These are phyloP conservation scores for Ophonus ardosiacus DNA, from an alignment of 2,888 invertebrate genomes.

Conservation along the genomic window DNA sequence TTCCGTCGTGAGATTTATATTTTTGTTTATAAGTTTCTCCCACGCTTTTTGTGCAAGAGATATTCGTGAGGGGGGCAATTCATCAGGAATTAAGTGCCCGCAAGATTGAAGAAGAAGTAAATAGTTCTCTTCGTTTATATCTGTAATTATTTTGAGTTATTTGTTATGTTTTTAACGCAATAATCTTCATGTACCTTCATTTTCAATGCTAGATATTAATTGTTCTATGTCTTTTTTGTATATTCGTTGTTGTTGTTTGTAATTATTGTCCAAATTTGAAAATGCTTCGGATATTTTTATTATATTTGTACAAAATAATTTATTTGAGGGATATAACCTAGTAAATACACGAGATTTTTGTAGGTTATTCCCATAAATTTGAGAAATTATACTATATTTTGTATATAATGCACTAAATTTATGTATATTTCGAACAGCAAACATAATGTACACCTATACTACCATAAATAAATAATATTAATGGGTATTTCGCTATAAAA, in stretches of 20 bases:
- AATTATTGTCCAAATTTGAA: slow-evolving; percentile 49
- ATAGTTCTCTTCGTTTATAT: slow-evolving; percentile 75
- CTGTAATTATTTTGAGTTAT: slow-evolving; percentile 67
- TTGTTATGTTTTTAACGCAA: background rate
- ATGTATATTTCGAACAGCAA: slow-evolving; percentile 9
- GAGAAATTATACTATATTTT: slow-evolving; percentile 7
- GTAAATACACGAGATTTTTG: slow-evolving; percentile 30
- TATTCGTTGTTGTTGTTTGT: slow-evolving; percentile 53
- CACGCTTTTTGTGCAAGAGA: slow-evolving; percentile 78
- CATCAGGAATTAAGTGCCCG: slow-evolving; percentile 78
- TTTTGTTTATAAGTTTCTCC: slow-evolving; percentile 76
- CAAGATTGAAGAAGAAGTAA: slow-evolving; percentile 78
- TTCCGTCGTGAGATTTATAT: slow-evolving; percentile 75
- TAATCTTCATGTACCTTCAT: slow-evolving; percentile 34
- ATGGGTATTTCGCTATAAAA: background rate
- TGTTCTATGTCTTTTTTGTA: slow-evolving; percentile 45
- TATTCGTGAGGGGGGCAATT: slow-evolving; percentile 75
- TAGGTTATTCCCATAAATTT: slow-evolving; percentile 35
- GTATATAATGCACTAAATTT: background rate
- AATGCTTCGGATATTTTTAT: slow-evolving; percentile 45
- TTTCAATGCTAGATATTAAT: slow-evolving; percentile 29
- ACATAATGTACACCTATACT: slow-evolving; percentile 36
- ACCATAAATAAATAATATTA: slow-evolving; percentile 2
- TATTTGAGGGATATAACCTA: background rate
- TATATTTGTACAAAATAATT: slow-evolving; percentile 5